These are phyloP conservation scores for Cyprinus carpio DNA, from an alignment of 2,113 vertebrate species.

Conservation along the genomic window DNA sequence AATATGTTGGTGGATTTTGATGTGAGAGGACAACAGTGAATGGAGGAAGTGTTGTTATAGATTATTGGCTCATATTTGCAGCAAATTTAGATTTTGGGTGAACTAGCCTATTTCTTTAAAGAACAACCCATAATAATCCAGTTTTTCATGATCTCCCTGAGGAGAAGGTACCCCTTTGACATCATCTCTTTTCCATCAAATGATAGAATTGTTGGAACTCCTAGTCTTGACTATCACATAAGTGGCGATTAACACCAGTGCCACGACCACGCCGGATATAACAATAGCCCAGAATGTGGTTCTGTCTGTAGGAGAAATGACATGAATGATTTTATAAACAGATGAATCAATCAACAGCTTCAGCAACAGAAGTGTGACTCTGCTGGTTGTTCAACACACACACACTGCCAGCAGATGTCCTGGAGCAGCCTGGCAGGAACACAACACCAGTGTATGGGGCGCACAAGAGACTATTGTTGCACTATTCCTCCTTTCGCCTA, in stretches of 20 bases:
- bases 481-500: neutral
- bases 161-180: neutral
- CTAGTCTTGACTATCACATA: neutral
- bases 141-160: slow-evolving; percentile 11
- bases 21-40: too few relatives aligned
- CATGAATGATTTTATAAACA: slow-evolving; percentile 47
- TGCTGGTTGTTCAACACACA: neutral
- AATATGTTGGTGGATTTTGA: too few relatives aligned
- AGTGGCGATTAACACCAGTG: neutral
- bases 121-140: neutral
- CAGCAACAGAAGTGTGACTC: neutral
- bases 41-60: too few relatives aligned
- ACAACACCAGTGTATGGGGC: neutral
- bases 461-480: neutral
- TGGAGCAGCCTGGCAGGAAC: neutral
- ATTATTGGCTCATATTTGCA: too few relatives aligned
- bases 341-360: slow-evolving; percentile 39
- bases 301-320: slow-evolving; percentile 60
- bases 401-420: neutral
- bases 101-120: neutral
- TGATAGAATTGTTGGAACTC: neutral
- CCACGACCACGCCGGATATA: slow-evolving; percentile 27
- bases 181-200: neutral
- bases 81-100: too few relatives aligned
- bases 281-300: slow-evolving; percentile 60